A percentile compares a stretch with the other conserved stretches of the same genome.
These are phyloP conservation scores for Beroe forskalii DNA, from an alignment of 37 sponge, comb jelly and placozoan species.

Conservation along the genomic window DNA sequence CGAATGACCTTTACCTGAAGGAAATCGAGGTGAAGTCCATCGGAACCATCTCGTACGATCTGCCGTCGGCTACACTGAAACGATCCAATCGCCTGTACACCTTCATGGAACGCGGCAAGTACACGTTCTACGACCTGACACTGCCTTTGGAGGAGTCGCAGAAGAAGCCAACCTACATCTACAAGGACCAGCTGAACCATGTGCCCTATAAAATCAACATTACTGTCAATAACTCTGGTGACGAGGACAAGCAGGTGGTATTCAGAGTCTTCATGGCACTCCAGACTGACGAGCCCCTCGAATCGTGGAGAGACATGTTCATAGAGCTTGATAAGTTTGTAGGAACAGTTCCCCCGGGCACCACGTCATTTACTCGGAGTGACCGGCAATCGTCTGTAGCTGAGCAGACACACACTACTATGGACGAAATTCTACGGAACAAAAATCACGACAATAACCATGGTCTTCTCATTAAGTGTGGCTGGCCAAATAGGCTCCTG, in stretches of 20 bases:
- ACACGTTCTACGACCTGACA: neutral
- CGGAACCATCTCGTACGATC: neutral
- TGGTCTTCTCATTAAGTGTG: neutral
- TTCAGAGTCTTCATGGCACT: slow-evolving; percentile 25
- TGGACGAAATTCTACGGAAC: neutral
- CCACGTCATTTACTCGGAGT: neutral
- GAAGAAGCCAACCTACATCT: neutral
- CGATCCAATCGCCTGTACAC: neutral
- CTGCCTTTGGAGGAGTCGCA: neutral
- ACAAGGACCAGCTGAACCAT: neutral
- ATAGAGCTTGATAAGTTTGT: slow-evolving; percentile 57
- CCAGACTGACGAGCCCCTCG: neutral
- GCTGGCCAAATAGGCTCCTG: neutral
- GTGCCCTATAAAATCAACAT: slow-evolving; percentile 15
- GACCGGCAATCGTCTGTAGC: neutral
- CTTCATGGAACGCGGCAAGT: neutral
- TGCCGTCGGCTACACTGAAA: neutral
- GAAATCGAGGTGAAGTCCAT: neutral
- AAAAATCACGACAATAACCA: neutral
- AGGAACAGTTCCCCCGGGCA: neutral
- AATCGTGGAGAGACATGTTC: slow-evolving; percentile 12
- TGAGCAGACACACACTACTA: neutral
- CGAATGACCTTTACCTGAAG: neutral
- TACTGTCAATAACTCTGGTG: neutral
- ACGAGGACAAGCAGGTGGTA: neutral